Evolutionary conservation across 1,140 invertebrate species (phyloP).

Genomic region (Microplitis demolitor): DNA sequence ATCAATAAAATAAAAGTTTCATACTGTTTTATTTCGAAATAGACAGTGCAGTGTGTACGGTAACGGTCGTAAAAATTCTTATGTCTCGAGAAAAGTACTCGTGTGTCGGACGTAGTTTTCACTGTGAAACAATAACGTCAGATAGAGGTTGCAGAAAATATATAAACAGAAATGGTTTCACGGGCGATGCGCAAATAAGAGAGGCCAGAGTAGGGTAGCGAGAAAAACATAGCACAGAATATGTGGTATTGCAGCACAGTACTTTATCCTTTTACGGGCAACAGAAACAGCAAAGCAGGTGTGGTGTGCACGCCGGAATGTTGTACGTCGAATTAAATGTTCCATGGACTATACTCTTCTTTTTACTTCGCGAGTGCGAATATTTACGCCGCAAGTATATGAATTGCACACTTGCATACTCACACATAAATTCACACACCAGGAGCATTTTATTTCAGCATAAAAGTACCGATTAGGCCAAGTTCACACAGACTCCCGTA

Average conservation of each 20-base stretch:
- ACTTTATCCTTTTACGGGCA: conserved; percentile 24
- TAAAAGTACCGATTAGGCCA: conserved; percentile 18
- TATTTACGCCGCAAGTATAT: neutral
- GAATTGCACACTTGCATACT: too few relatives aligned
- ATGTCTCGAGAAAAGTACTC: conserved; percentile 6
- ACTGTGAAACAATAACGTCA: conserved; percentile 10
- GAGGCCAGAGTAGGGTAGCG: neutral
- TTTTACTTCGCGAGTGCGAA: neutral
- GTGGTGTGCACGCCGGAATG: conserved; percentile 4
- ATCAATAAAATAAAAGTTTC: conserved; percentile 14
- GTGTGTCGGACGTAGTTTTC: neutral
- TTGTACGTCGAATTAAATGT: conserved; percentile 26
- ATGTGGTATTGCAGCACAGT: conserved; percentile 10
- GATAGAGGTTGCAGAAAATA: conserved; percentile 10
- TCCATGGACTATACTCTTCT: conserved; percentile 15
- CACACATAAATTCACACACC: neutral
- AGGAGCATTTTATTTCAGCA: conserved; percentile 12
- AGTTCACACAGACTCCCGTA: neutral
- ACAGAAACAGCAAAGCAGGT: conserved; percentile 6
- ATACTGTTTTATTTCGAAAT: neutral
- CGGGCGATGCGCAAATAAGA: conserved; percentile 11
- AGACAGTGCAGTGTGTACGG: neutral
- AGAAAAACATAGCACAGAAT: neutral
- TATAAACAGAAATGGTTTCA: conserved; percentile 24
- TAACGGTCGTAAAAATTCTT: conserved; percentile 23